These are phyloP conservation scores for Incurvaria masculella DNA, from an alignment of 2,888 invertebrate genomes.

Conservation along the genomic window DNA sequence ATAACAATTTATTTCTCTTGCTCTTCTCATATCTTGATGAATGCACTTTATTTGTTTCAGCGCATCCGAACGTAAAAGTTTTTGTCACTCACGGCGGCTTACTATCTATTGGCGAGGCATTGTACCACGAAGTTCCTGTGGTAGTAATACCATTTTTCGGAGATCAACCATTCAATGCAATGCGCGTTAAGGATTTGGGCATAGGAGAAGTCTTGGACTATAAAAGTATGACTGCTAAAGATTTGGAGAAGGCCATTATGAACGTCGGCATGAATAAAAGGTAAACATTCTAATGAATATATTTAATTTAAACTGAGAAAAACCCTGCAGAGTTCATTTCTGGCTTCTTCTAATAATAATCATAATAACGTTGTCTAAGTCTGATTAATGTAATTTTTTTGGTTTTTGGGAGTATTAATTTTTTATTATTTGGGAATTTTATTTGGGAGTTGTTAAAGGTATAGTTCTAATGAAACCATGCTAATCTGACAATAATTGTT, in stretches of 20 bases:
- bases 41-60: slow-evolving; percentile 18
- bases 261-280: slow-evolving; percentile 26
- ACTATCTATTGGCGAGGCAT: slow-evolving; percentile 36
- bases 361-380: too few species aligned
- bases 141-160: slow-evolving; percentile 40
- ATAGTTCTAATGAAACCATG: too few species aligned
- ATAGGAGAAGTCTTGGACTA: slow-evolving; percentile 29
- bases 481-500: too few species aligned
- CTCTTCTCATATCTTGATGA: background rate
- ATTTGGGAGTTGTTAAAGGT: too few species aligned
- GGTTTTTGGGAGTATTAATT: too few species aligned
- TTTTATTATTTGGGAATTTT: too few species aligned
- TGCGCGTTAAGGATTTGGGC: slow-evolving; percentile 28
- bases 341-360: too few species aligned
- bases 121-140: slow-evolving; percentile 36
- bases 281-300: too few species aligned
- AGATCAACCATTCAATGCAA: slow-evolving; percentile 37
- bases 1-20: background rate
- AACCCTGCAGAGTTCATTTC: too few species aligned
- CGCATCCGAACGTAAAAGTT: slow-evolving; percentile 34
- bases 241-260: slow-evolving; percentile 25
- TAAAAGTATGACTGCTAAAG: slow-evolving; percentile 23
- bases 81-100: slow-evolving; percentile 43
- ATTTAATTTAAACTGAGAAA: too few species aligned
- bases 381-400: too few species aligned